Conservation (phyloP, 2,797 vertebrate genomes). For the Crocidura indochinensis region DNA sequence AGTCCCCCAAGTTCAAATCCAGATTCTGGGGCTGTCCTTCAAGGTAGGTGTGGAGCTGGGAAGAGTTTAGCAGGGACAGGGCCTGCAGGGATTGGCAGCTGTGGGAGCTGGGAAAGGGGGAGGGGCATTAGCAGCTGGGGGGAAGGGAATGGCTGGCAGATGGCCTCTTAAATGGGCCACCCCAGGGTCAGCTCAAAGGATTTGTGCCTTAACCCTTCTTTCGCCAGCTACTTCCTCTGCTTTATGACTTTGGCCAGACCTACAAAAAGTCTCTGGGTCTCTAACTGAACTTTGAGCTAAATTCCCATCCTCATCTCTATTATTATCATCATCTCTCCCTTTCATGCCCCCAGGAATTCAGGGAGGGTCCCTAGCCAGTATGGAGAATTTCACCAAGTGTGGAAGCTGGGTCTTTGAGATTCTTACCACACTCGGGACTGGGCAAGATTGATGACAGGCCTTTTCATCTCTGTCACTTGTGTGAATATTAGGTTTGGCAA, state of each 20-base stretch:
- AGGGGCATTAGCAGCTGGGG: constrained; percentile 80
- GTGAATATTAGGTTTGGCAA: constrained; percentile 31
- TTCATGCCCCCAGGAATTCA: neutral
- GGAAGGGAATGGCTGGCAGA: constrained; percentile 86
- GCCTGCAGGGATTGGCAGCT: neutral
- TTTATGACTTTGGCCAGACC: neutral
- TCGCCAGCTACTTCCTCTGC: neutral
- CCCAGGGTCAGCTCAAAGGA: constrained; percentile 85
- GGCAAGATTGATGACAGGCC: neutral
- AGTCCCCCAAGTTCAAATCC: neutral
- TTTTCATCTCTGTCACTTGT: neutral
- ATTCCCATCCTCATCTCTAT: neutral
- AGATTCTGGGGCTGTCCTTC: too few relatives aligned
- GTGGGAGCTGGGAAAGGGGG: constrained; percentile 69
- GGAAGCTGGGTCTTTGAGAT: neutral
- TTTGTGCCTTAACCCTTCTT: constrained; percentile 89
- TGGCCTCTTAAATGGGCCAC: constrained; percentile 89
- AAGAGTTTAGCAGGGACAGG: too few relatives aligned
- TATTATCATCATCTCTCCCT: neutral
- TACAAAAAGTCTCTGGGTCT: neutral
- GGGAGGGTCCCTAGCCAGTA: neutral
- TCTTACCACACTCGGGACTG: neutral
- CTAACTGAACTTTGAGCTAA: neutral
- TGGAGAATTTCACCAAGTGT: neutral
- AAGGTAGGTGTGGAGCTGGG: too few relatives aligned